Evolutionary conservation across 2,113 vertebrate species (phyloP).

Genomic region (Alaudala cheleensis): DNA sequence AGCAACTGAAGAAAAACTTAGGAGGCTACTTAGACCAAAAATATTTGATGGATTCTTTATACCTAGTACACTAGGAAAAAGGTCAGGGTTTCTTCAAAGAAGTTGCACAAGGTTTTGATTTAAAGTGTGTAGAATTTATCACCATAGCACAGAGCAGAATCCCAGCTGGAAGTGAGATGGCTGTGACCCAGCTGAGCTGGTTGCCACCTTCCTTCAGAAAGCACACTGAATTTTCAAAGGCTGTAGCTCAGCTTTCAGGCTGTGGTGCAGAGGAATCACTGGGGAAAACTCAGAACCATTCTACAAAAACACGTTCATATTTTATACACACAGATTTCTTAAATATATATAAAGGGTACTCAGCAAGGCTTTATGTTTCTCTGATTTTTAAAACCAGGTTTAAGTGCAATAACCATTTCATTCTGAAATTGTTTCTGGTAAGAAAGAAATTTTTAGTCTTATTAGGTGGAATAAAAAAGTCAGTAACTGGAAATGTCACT

Average conservation of each 20-base stretch:
- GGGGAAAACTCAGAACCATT: neutral
- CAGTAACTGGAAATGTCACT: neutral
- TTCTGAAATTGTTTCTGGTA: neutral
- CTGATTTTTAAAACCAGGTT: slow-evolving; percentile 10
- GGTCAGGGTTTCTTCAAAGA: slow-evolving; percentile 44
- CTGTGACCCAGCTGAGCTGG: neutral
- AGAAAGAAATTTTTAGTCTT: neutral
- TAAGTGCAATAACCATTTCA: slow-evolving; percentile 5
- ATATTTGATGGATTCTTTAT: slow-evolving; percentile 31
- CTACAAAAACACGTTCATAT: neutral
- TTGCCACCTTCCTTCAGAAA: neutral
- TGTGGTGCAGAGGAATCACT: neutral
- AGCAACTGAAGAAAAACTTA: slow-evolving; percentile 30
- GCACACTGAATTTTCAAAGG: neutral
- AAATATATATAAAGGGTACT: neutral
- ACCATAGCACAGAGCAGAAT: neutral
- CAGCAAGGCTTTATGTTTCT: neutral
- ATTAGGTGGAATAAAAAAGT: neutral
- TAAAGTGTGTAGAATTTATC: slow-evolving; percentile 25
- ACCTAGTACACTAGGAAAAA: slow-evolving; percentile 36
- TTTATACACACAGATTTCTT: slow-evolving; percentile 18
- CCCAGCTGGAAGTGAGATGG: neutral
- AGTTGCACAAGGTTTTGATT: slow-evolving; percentile 41
- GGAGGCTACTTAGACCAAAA: slow-evolving; percentile 66
- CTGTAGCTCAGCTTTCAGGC: neutral